Evolutionary conservation across 2,888 invertebrate genomes (phyloP).

Genomic region (Gisinianus flammeolus): DNA sequence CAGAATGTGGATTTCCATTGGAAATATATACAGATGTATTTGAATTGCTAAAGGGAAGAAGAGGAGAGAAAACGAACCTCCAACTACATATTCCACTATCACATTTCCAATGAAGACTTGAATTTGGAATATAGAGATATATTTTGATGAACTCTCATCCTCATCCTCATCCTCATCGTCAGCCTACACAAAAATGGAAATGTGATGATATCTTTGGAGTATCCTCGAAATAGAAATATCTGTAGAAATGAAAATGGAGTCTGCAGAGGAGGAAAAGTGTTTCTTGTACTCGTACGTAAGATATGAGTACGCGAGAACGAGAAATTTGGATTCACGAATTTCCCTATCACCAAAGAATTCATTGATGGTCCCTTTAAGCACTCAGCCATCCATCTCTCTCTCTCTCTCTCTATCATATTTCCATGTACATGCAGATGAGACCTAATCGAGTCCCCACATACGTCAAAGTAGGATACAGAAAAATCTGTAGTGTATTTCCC

Average conservation of each 20-base stretch:
- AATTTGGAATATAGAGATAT: background rate
- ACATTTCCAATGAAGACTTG: too few relatives aligned
- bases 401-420: too few relatives aligned
- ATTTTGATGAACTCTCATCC: background rate
- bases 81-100: too few relatives aligned
- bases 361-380: background rate
- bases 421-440: background rate
- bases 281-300: too few relatives aligned
- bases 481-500: too few relatives aligned
- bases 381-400: background rate
- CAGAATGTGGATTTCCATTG: constrained; percentile 1
- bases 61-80: too few relatives aligned
- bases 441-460: background rate
- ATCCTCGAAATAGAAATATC: background rate
- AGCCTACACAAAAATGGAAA: constrained; percentile 9
- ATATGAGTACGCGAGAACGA: too few relatives aligned
- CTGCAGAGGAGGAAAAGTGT: background rate
- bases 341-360: background rate
- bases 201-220: constrained; percentile 25
- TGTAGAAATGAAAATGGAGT: background rate
- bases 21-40: too few relatives aligned
- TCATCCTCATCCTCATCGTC: background rate
- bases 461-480: background rate
- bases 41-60: background rate
- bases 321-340: background rate